Evolutionary conservation across 2,113 vertebrate species (phyloP).

Genomic region (Ameiurus melas): DNA sequence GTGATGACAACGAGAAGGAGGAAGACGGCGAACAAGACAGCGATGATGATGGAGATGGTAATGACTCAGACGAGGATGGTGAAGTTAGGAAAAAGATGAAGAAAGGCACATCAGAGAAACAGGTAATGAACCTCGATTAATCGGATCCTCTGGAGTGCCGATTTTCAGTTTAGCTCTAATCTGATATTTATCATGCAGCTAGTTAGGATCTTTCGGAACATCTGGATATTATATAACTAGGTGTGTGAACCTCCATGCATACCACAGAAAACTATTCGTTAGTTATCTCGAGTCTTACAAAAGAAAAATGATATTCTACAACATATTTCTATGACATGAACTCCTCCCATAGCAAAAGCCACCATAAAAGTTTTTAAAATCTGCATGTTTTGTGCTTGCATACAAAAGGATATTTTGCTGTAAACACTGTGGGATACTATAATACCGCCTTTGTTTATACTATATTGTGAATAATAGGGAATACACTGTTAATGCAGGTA

Average conservation of each 20-base stretch:
- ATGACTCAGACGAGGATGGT: slow-evolving; percentile 58
- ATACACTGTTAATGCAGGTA: slow-evolving; percentile 1
- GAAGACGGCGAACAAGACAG: slow-evolving; percentile 77
- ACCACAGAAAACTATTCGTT: neutral
- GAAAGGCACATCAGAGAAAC: slow-evolving; percentile 86
- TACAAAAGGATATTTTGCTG: neutral
- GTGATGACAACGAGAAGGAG: slow-evolving; percentile 56
- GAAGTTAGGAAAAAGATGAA: slow-evolving; percentile 60
- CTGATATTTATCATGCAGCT: neutral
- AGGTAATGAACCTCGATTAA: slow-evolving; percentile 67
- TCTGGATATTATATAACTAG: neutral
- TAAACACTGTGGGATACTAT: neutral
- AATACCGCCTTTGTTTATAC: neutral
- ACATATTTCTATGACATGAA: neutral
- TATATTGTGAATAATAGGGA: neutral
- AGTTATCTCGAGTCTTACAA: neutral
- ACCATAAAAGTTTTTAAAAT: neutral
- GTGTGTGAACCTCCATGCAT: neutral
- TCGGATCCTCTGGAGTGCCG: neutral
- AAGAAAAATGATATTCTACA: neutral
- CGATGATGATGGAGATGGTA: slow-evolving; percentile 63
- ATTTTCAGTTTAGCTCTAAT: neutral
- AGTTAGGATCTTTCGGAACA: neutral
- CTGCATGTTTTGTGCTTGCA: neutral
- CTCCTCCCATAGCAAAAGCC: neutral